Evolutionary conservation across 2,888 invertebrate genomes (phyloP).

Genomic region (Cheilosia variabilis): DNA sequence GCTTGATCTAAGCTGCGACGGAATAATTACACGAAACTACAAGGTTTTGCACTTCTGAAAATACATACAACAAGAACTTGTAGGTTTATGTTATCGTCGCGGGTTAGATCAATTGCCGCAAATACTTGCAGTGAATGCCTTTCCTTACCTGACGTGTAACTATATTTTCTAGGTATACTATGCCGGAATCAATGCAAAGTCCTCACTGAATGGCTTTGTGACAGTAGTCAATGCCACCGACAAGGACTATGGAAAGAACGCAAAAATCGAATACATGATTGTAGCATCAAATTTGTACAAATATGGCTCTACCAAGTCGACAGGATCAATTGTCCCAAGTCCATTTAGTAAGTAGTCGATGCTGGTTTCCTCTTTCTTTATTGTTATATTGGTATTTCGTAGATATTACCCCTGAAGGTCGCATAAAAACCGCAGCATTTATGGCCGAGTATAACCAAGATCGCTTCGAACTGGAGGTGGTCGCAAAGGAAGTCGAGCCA

Average conservation of each 20-base stretch:
- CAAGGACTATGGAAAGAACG: slow-evolving; percentile 92
- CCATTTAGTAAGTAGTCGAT: slow-evolving; percentile 86
- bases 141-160: slow-evolving; percentile 5
- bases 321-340: slow-evolving; percentile 94
- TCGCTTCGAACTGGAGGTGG: slow-evolving; percentile 92
- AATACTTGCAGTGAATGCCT: no score
- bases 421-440: slow-evolving; percentile 88
- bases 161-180: slow-evolving; percentile 79
- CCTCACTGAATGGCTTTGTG: slow-evolving; percentile 90
- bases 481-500: slow-evolving; percentile 91
- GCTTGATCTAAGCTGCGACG: no score
- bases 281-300: slow-evolving; percentile 92
- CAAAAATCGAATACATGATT: slow-evolving; percentile 92
- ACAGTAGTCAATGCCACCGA: slow-evolving; percentile 91
- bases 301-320: slow-evolving; percentile 89
- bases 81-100: no score
- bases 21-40: no score
- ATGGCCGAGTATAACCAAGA: slow-evolving; percentile 96
- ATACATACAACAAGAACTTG: no score
- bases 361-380: not conserved
- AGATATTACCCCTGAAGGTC: slow-evolving; percentile 82
- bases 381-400: not conserved
- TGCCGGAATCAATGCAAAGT: slow-evolving; percentile 90
- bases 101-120: no score
- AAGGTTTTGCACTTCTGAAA: no score